These are phyloP conservation scores for Ostrea edulis DNA, from an alignment of 1,140 invertebrate genomes.

Conservation along the genomic window DNA sequence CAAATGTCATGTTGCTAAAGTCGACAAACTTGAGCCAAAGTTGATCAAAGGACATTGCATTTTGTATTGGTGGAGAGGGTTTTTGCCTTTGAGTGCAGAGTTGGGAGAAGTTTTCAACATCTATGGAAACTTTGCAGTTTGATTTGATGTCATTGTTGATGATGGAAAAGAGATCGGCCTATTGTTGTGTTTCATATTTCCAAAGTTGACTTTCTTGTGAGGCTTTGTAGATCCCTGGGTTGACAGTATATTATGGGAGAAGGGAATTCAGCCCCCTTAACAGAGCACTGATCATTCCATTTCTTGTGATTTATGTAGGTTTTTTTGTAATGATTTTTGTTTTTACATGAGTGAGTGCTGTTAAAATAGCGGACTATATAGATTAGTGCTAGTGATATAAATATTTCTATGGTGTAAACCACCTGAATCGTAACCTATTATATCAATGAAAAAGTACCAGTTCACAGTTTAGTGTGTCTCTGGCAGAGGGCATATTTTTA, in stretches of 20 bases:
- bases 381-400: not conserved
- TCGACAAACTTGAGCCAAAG: not conserved
- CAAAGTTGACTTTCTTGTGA: not conserved
- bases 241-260: not conserved
- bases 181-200: not conserved
- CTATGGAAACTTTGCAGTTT: not conserved
- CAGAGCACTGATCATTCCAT: conserved; percentile 33
- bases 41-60: not conserved
- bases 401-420: not conserved
- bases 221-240: not conserved
- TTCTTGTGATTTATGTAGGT: conserved; percentile 15
- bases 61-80: not conserved
- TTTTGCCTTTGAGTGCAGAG: not conserved
- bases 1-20: not conserved
- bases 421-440: not conserved
- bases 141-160: not conserved
- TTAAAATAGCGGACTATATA: not conserved
- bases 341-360: conserved; percentile 15
- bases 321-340: conserved; percentile 7
- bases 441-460: not conserved
- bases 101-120: not conserved
- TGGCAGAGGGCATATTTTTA: not conserved
- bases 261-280: not conserved
- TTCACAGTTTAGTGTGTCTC: not conserved
- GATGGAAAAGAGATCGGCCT: not conserved